These are phyloP conservation scores for Drosophila peninsularis DNA, from an alignment of 2,888 invertebrate genomes.

Conservation along the genomic window DNA sequence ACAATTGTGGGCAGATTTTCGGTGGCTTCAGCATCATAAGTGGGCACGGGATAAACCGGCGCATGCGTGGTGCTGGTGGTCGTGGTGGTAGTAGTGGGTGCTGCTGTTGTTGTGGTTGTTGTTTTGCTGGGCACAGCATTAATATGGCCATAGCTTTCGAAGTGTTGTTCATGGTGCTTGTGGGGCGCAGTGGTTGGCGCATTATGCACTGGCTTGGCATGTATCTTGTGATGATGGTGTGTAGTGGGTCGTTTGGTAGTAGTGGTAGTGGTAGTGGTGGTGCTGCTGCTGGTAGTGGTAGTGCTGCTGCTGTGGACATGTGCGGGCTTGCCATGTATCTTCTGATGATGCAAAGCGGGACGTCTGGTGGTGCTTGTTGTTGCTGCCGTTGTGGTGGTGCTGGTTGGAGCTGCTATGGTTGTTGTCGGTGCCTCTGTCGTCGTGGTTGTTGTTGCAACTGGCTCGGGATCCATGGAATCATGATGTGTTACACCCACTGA, in stretches of 20 bases:
- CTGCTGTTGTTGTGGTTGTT: slow-evolving; percentile 32
- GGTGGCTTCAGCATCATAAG: slow-evolving; percentile 48
- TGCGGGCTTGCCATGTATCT: slow-evolving; percentile 45
- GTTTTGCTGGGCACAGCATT: slow-evolving; percentile 38
- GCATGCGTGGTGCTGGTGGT: slow-evolving; percentile 51
- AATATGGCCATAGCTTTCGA: slow-evolving; percentile 53
- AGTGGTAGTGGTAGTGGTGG: not conserved
- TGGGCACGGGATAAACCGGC: slow-evolving; percentile 74
- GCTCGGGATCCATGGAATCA: slow-evolving; percentile 19
- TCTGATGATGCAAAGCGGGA: slow-evolving; percentile 59
- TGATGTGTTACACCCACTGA: slow-evolving; percentile 17
- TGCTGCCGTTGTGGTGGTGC: slow-evolving; percentile 26
- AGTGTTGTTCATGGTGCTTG: slow-evolving; percentile 35
- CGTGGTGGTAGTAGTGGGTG: slow-evolving; percentile 21
- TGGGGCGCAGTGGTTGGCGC: slow-evolving; percentile 41
- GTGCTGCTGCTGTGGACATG: slow-evolving; percentile 34
- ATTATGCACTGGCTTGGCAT: slow-evolving; percentile 54
- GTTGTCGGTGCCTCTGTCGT: slow-evolving; percentile 5
- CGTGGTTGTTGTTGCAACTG: slow-evolving; percentile 13
- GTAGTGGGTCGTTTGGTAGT: slow-evolving; percentile 41
- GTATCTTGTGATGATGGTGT: slow-evolving; percentile 51
- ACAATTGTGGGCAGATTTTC: slow-evolving; percentile 34
- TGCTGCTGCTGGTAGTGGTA: not conserved
- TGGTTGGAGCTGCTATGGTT: slow-evolving; percentile 35
- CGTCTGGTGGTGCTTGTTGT: slow-evolving; percentile 36